Evolutionary conservation across 2,797 vertebrate species (phyloP).

Genomic region (Halcyon smyrnensis): DNA sequence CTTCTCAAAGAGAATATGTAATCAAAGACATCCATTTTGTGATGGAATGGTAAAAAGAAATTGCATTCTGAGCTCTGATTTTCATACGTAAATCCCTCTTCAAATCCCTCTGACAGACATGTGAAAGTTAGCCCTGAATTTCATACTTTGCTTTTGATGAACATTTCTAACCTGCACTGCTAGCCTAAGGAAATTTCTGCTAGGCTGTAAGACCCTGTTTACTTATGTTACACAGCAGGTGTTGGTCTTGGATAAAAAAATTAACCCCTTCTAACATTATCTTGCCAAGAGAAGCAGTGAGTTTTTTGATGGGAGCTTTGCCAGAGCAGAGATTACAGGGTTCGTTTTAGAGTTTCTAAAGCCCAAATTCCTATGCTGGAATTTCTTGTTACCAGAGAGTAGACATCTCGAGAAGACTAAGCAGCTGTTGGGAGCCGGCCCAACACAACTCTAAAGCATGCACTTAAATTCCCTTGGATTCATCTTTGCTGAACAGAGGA

Average conservation of each 20-base stretch:
- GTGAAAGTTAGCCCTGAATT: background rate
- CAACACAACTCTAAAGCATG: background rate
- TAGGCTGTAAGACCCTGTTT: background rate
- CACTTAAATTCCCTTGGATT: background rate
- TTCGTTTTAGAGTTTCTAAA: background rate
- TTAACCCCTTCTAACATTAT: background rate
- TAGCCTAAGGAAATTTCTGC: background rate
- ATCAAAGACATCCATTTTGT: conserved; percentile 25
- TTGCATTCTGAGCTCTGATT: background rate
- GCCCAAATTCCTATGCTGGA: background rate
- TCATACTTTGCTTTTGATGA: background rate
- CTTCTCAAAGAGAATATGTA: conserved; percentile 44
- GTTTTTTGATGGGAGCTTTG: background rate
- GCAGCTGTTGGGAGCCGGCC: background rate
- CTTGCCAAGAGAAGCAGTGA: background rate
- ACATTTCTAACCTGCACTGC: background rate
- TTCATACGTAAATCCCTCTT: background rate
- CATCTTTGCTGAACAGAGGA: background rate
- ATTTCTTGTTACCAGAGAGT: background rate
- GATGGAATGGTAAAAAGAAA: background rate
- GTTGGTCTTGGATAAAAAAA: background rate
- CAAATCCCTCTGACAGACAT: background rate
- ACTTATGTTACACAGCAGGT: background rate
- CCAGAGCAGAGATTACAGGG: background rate
- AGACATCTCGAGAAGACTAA: background rate